Conservation (phyloP, 2,888 invertebrate species). For the Drosophila atripex region DNA sequence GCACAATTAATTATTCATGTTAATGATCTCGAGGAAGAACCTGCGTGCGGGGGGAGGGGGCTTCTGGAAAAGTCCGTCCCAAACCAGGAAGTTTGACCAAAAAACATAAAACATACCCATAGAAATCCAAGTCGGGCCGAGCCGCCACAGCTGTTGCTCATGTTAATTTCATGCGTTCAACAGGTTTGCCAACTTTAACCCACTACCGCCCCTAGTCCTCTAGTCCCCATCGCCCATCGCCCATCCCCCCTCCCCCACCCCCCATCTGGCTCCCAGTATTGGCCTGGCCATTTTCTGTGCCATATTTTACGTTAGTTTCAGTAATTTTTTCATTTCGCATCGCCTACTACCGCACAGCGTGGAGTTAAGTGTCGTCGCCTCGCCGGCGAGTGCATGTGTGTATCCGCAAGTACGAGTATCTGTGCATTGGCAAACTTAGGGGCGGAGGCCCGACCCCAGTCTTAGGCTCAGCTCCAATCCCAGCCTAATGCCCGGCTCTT, state of each 20-base stretch:
- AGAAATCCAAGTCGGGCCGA: slow-evolving; percentile 53
- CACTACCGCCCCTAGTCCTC: neutral
- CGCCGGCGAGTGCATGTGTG: slow-evolving; percentile 23
- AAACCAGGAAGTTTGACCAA: slow-evolving; percentile 56
- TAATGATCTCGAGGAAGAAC: slow-evolving; percentile 49
- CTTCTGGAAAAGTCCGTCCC: slow-evolving; percentile 15
- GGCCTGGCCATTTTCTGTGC: slow-evolving; percentile 32
- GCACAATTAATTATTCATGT: slow-evolving; percentile 60
- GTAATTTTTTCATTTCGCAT: slow-evolving; percentile 69
- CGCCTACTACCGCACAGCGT: slow-evolving; percentile 75
- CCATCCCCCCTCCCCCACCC: neutral
- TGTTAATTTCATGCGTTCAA: slow-evolving; percentile 75
- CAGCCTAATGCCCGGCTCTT: slow-evolving; percentile 63
- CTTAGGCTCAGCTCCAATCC: slow-evolving; percentile 27
- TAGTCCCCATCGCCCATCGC: neutral
- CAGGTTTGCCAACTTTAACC: slow-evolving; percentile 55
- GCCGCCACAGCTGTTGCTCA: slow-evolving; percentile 46
- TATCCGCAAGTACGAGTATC: slow-evolving; percentile 26
- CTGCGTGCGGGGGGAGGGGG: neutral
- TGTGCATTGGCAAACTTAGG: slow-evolving; percentile 31
- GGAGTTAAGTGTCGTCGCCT: slow-evolving; percentile 64
- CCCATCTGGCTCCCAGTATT: too few relatives aligned
- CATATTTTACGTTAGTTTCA: slow-evolving; percentile 66
- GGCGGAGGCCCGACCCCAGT: slow-evolving; percentile 50
- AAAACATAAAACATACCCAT: slow-evolving; percentile 36